Evolutionary conservation across 2,113 vertebrate species (phyloP), one percentile per base, ranked within the genome.

Genomic region (Epinephelus moara): DNA sequence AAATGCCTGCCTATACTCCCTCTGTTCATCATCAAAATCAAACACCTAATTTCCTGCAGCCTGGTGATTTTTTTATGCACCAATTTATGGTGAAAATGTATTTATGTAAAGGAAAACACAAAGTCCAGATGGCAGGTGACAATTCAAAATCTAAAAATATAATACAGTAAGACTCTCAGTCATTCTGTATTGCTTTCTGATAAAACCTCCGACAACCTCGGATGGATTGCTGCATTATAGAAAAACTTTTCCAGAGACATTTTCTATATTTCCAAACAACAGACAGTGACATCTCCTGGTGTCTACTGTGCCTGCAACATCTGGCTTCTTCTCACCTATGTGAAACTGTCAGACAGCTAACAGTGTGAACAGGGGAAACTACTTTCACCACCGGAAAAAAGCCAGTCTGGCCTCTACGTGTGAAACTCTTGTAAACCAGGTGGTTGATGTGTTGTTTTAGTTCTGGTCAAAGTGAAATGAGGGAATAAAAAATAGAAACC

Each of bases 401-500:
- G 21, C 33, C 45, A 6, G 21, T 71, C 25, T 76, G 25, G 17
- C 4, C 67, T 70, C 11, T 1, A 11, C 10, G 76, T 70, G 66
- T 73, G 67, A 77, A 64, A 50, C 21, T 80, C 19, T 64, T 27
- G 27, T 56, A 25, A 70, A 72, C 13, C 66, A 81, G 59, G 1
- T 59, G 64, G 40, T 57, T 63, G 14, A 27, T 50, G 47, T 60
- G 15, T 15, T 27, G 3, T 17, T 61, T 27, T 52, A 6, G 33
- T 25, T 49, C 15, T 12, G 49, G 52, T 62, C 33, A 60, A 70
- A 49, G 23, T 23, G 30, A 71, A 59, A 33, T 25, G 9, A 72
- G 49, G 15, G 23, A 52, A 77, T 10, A 79, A 9, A 60, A 85
- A 80, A 83, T 45, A 69, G 9, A 59, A 80, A 40, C 66, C n/a